Base-by-base conservation (phyloP, 2,888 invertebrate species). In the Petrolisthes manimaculis region DNA sequence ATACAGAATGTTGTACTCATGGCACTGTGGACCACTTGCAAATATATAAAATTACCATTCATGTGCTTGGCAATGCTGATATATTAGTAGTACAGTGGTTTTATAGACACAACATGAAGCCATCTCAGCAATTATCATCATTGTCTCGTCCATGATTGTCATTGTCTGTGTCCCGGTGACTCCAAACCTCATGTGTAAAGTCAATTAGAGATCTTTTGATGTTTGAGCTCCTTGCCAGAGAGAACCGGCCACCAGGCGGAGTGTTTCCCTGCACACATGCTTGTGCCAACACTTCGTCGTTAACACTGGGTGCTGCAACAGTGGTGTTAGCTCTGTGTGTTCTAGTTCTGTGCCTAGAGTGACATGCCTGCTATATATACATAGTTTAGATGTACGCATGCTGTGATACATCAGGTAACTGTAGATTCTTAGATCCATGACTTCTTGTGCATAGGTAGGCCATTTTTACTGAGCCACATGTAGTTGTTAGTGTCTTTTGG, bases 391-490 rank as follows among this genome's bases (percentile, higher is more conserved):
- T 83, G 87, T 87, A 83, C 87, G 87, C 87, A 87, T 87, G 87
- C 87, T 87, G 87, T 87, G 87, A 87, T 87, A 87, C 87, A 83
- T 87, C 87, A 87, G 87, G 87, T 87, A 87, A 87, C 61, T 61
- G 61, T 61, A 61, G 61, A 61, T 61, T 61, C 61, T 61, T 61
- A 61, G 61, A 61, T 61, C 61, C 61, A 61, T 61, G 18, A 61
- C 61, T 61, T 61, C 61, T 61, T 61, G 61, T 18, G 61, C 61
- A 61, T 61, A 61, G 61, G 61, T 61, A 61, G 61, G 61, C 61
- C 61, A 18, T 61, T 61, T 61, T 61, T 61, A 61, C 61, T 61
- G 61, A 61, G 61, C 61, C 61, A 61, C 61, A 61, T 18, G 61
- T 61, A 61, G 61, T 14, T 61, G 9, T 9, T 61, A 61, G 61